Conservation (phyloP, 2,797 vertebrate genomes). For the Onychomys leucogaster region DNA sequence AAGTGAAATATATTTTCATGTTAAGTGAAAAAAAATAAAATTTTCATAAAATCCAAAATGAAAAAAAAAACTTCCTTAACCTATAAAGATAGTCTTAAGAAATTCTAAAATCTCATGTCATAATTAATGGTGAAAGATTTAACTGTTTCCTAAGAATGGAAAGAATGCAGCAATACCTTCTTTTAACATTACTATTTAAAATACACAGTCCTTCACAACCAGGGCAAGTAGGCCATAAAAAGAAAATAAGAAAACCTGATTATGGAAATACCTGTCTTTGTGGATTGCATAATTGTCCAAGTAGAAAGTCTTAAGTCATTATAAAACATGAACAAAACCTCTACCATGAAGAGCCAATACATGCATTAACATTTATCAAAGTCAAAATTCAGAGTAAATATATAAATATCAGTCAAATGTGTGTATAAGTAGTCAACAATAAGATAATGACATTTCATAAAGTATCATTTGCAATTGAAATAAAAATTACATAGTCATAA, state of each 20-base stretch:
- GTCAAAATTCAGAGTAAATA: neutral
- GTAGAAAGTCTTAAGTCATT: neutral
- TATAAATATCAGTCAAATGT: neutral
- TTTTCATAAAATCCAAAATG: neutral
- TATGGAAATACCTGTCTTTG: neutral
- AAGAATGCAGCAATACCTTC: neutral
- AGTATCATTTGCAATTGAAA: neutral
- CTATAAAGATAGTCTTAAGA: neutral
- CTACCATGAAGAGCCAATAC: neutral
- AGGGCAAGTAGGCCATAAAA: neutral
- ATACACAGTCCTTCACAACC: neutral
- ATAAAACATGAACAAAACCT: neutral
- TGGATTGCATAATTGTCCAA: neutral
- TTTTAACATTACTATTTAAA: neutral
- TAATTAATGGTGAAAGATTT: neutral
- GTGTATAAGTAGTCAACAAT: neutral
- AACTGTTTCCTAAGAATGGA: neutral
- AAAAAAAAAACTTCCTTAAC: neutral
- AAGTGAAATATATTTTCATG: neutral
- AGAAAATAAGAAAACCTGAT: neutral
- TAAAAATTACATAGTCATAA: neutral
- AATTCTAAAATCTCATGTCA: neutral
- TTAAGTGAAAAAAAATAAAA: neutral
- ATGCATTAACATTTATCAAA: neutral
- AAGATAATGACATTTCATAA: neutral